These are phyloP conservation scores for Sympetrum striolatum DNA, from an alignment of 2,888 invertebrate species.

Conservation along the genomic window DNA sequence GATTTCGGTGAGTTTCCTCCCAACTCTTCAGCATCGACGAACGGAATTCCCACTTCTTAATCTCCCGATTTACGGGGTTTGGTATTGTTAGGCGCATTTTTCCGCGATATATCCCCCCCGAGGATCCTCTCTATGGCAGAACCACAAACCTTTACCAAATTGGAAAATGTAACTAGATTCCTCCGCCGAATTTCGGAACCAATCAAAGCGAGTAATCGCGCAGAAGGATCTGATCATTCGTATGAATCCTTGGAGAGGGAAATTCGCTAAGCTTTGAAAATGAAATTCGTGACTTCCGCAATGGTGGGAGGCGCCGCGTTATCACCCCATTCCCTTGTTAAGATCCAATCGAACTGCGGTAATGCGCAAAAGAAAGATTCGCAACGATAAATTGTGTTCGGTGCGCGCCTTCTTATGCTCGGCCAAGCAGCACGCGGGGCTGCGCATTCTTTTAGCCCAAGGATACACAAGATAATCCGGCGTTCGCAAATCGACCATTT, in stretches of 20 bases:
- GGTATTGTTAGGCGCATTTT: background rate
- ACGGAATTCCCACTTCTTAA: background rate
- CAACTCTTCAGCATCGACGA: background rate
- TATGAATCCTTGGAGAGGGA: background rate
- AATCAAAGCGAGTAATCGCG: background rate
- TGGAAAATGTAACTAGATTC: background rate
- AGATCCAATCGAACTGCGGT: background rate
- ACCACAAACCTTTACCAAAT: background rate
- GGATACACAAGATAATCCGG: background rate
- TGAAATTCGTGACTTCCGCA: background rate
- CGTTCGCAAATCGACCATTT: background rate
- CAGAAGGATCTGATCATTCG: background rate
- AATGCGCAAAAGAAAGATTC: background rate
- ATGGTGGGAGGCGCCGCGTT: background rate
- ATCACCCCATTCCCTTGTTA: background rate
- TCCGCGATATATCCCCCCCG: background rate
- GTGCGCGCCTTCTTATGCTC: background rate
- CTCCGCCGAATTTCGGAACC: background rate
- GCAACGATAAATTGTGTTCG: background rate
- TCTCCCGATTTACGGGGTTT: background rate
- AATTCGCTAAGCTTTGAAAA: background rate
- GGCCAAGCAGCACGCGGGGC: background rate
- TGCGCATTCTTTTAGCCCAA: background rate
- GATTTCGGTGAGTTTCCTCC: background rate
- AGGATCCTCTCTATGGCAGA: background rate